Evolutionary conservation across 2,113 vertebrate species (phyloP).

Genomic region (Sinocyclocheilus grahami): DNA sequence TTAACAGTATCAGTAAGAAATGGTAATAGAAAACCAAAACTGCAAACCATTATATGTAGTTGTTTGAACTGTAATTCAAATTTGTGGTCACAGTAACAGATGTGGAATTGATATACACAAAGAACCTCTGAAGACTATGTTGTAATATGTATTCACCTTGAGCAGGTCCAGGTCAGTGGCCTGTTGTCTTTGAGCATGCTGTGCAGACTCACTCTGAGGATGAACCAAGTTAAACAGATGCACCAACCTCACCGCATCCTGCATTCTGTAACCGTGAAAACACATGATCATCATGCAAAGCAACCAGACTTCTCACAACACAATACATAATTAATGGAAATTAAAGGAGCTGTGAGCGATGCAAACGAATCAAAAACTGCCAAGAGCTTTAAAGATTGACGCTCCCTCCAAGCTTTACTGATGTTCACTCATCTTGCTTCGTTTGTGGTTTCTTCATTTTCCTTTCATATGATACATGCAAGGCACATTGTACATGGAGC

Average conservation of each 20-base stretch:
- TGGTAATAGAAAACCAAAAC: neutral
- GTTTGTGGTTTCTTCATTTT: neutral
- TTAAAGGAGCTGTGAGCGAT: too few relatives aligned
- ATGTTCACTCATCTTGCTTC: too few relatives aligned
- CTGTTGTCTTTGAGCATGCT: slow-evolving; percentile 74
- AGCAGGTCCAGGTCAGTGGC: slow-evolving; percentile 81
- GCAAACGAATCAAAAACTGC: neutral
- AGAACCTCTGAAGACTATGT: neutral
- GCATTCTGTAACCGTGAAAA: slow-evolving; percentile 71
- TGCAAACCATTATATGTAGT: neutral
- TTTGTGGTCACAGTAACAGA: slow-evolving; percentile 20
- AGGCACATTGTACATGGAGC: neutral
- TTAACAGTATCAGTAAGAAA: too few relatives aligned
- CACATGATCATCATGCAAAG: neutral
- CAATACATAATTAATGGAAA: too few relatives aligned
- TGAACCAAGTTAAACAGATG: slow-evolving; percentile 87
- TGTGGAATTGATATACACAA: neutral
- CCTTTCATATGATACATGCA: neutral
- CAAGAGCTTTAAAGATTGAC: too few relatives aligned
- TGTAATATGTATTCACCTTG: slow-evolving; percentile 76
- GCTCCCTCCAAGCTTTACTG: too few relatives aligned
- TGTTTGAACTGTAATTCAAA: neutral
- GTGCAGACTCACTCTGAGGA: slow-evolving; percentile 85
- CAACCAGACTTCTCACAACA: neutral
- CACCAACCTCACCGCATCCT: slow-evolving; percentile 83